These are phyloP conservation scores for Periphyllus acericola DNA, from an alignment of 2,888 invertebrate genomes.

Conservation along the genomic window DNA sequence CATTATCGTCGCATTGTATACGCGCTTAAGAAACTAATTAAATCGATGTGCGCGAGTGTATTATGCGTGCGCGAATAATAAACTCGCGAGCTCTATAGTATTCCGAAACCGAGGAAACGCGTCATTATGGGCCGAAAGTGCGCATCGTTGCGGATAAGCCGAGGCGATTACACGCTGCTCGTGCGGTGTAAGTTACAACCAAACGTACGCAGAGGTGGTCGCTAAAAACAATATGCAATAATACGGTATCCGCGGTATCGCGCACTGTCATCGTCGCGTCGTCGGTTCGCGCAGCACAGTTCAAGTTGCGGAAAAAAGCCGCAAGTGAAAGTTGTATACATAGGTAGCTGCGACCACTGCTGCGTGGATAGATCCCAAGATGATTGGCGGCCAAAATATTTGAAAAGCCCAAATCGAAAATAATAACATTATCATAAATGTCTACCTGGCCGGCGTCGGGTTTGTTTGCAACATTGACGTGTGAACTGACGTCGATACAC, in stretches of 20 bases:
- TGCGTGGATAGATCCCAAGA: background rate
- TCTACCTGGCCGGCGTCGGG: background rate
- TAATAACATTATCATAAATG: background rate
- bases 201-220: background rate
- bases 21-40: conserved; percentile 37
- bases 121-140: background rate
- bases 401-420: background rate
- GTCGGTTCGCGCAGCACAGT: background rate
- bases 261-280: too few species aligned
- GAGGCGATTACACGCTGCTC: too few species aligned
- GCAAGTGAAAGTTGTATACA: background rate
- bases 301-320: background rate
- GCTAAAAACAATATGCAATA: background rate
- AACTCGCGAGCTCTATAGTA: background rate
- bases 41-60: background rate
- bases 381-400: background rate
- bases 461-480: background rate
- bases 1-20: conserved; percentile 44
- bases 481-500: background rate
- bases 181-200: too few species aligned
- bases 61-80: background rate
- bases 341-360: too few species aligned
- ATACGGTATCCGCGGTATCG: background rate
- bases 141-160: background rate
- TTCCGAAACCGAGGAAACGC: background rate